Base-by-base conservation (phyloP, 2,797 vertebrate genomes). In the Sebastes taczanowskii region DNA sequence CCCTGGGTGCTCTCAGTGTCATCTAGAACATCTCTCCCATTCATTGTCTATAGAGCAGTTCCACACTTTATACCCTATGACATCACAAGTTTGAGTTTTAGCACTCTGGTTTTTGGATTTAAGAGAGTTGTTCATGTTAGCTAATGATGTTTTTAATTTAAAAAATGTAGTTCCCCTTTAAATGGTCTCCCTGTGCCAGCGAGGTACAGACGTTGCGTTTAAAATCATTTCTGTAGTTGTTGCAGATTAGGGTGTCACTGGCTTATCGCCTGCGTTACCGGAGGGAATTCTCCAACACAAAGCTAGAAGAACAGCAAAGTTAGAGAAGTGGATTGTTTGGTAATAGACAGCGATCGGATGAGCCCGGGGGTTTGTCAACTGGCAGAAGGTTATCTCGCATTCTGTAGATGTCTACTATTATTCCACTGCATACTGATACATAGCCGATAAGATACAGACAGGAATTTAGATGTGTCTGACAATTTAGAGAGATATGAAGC, bases 301-400 rank as follows among this genome's bases (percentile, higher is more conserved):
- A 61, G 61, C 22, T 22, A 4, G 23, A 49, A 58, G 71, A 74
- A 42, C 2, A 71, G 34, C 59, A 2, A 68, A n/a, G 42, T 70
- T 23, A 53, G 35, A 61, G 55, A 65, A 74, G 6, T 42, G 18
- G n/a, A 76, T 63, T 62, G 32, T 69, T 61, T 59, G 34, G 38
- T 62, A 52, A 49, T 7, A 68, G 53, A 71, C 8, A 30, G 58
- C 6, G 49, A 60, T 70, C 23, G 0, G 55, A 78, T 53, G 58
- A 59, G 59, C 76, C 63, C 1, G 1, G 4, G 11, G 69, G 27
- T 22, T 52, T 1, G 18, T 73, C 71, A 59, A 6, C 27, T 29
- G 22, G 76, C 55, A 69, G 30, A 52, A 68, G n/a, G 56, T 66
- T 71, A 76, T 86, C 68, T 38, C 18, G n/a, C 20, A 29, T 30